These are phyloP conservation scores for Clarias laeviceps DNA, from an alignment of 2,797 vertebrate genomes.

Conservation along the genomic window DNA sequence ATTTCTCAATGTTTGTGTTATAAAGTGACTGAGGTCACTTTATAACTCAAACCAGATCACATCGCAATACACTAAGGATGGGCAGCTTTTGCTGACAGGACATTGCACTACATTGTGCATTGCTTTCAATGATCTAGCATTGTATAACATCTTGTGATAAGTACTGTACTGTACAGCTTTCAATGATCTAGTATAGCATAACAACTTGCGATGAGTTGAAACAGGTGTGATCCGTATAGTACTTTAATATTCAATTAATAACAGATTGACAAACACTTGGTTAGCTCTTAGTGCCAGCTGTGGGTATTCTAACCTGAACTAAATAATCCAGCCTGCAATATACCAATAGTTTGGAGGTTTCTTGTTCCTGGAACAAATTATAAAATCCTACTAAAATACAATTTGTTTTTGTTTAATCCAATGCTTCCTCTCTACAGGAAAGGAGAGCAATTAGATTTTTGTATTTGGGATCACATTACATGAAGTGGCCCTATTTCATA, in stretches of 20 bases:
- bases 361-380: neutral
- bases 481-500: conserved; percentile 18
- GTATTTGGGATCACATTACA: neutral
- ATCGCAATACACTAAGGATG: neutral
- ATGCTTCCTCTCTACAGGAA: neutral
- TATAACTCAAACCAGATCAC: neutral
- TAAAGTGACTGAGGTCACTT: conserved; percentile 37
- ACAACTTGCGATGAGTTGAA: neutral
- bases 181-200: neutral
- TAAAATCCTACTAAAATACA: neutral
- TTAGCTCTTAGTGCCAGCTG: conserved; percentile 8
- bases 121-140: neutral
- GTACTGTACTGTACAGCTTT: neutral
- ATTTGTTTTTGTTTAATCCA: conserved; percentile 11
- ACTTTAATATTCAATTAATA: no score
- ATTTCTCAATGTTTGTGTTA: conserved; percentile 33
- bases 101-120: neutral
- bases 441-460: conserved; percentile 3
- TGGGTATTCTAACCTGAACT: neutral
- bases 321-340: neutral
- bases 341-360: neutral
- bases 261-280: neutral
- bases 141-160: neutral
- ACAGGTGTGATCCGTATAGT: neutral
- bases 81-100: neutral